phyloP scores from a whole-genome alignment of 2,797 vertebrate species.

The Aythya fuligula region DNA sequence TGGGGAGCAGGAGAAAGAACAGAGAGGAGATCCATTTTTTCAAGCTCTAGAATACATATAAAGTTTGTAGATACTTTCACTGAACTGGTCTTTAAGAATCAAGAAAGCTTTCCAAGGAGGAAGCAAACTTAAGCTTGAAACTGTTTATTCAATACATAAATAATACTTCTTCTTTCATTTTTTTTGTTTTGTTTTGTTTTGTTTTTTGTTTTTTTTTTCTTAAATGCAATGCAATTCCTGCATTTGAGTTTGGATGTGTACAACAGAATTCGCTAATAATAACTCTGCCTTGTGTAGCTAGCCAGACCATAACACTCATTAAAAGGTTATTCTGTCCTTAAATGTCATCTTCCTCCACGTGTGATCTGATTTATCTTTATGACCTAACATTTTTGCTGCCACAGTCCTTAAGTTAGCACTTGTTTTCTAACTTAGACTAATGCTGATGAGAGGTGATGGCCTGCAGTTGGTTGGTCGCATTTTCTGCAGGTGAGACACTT shows the following conservation, averaged over 20 bases:
- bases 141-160: background rate
- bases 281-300: background rate
- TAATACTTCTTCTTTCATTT: background rate
- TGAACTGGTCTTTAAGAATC: background rate
- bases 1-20: background rate
- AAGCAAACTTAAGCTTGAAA: background rate
- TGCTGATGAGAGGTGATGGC: background rate
- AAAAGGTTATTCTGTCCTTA: background rate
- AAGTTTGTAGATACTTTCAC: background rate
- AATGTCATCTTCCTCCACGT: background rate
- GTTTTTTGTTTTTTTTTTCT: background rate
- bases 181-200: background rate
- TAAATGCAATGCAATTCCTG: background rate
- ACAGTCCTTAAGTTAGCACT: background rate
- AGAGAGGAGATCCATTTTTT: background rate
- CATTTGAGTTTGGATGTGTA: background rate
- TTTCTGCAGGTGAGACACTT: background rate
- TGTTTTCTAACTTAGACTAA: background rate
- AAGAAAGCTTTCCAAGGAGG: background rate
- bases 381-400: background rate
- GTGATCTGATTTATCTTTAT: background rate
- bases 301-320: background rate
- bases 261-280: background rate
- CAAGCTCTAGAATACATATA: background rate
- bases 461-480: background rate